Conservation (phyloP, 35 echinoderm and acorn worm genomes). For the Ptychodera flava region DNA sequence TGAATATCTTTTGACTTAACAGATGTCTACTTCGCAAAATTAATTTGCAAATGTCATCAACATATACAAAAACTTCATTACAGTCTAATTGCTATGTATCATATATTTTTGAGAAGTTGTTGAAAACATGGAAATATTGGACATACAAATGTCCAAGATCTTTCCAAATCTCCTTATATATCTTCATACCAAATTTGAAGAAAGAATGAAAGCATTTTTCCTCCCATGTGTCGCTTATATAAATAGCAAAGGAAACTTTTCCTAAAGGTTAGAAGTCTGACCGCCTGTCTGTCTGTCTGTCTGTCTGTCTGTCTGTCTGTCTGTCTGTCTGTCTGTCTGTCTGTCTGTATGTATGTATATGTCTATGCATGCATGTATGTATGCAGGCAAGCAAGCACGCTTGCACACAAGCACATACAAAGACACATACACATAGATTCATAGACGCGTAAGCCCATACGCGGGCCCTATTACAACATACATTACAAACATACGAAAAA, state of each 20-base stretch:
- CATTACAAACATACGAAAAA: too few species aligned
- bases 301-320: neutral
- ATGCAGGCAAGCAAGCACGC: neutral
- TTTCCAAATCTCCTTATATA: neutral
- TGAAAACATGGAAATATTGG: neutral
- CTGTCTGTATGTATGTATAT: neutral
- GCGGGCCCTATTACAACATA: neutral
- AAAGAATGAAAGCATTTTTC: neutral
- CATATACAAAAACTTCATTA: too few species aligned
- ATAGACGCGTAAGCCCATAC: too few species aligned
- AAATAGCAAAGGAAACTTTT: neutral
- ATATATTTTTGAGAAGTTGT: neutral
- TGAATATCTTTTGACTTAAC: too few species aligned
- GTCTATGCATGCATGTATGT: neutral
- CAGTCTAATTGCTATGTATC: too few species aligned
- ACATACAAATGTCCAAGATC: neutral
- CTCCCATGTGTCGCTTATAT: neutral
- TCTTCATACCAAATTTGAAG: neutral
- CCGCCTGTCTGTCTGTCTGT: neutral
- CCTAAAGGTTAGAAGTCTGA: neutral
- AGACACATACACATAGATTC: too few species aligned
- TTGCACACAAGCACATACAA: neutral
- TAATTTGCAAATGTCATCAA: too few species aligned
- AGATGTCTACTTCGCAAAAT: too few species aligned
- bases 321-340: neutral